Conservation (phyloP, 2,797 vertebrate species). For the Pipistrellus pygmaeus region DNA sequence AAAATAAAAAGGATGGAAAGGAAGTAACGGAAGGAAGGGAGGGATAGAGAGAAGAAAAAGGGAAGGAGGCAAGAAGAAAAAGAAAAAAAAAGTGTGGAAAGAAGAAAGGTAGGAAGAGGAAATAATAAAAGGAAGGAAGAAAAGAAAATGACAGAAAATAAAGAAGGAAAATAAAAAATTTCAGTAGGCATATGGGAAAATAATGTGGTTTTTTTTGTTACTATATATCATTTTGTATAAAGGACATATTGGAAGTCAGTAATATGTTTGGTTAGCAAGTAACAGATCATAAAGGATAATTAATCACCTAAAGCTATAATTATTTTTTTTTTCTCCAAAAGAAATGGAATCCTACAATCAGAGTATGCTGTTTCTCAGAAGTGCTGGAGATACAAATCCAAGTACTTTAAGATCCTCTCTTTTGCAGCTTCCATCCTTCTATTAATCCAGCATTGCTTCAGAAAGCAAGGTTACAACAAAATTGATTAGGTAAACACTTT, state of each 20-base stretch:
- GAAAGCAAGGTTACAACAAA: constrained; percentile 23
- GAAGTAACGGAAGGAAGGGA: not conserved
- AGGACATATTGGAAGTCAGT: not conserved
- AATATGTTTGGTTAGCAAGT: not conserved
- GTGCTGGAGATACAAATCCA: not conserved
- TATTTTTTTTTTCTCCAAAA: not conserved
- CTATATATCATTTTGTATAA: not conserved
- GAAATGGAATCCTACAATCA: not conserved
- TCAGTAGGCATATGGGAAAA: not conserved
- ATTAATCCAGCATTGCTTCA: constrained; percentile 6
- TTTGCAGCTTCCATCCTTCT: not conserved
- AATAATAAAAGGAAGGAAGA: not conserved
- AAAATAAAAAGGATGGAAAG: not conserved
- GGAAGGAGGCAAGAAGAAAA: not conserved
- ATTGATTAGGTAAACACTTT: constrained; percentile 50
- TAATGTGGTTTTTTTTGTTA: not conserved
- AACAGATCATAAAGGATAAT: not conserved
- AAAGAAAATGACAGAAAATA: not conserved
- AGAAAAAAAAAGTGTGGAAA: not conserved
- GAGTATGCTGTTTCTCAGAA: not conserved
- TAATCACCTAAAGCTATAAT: not conserved
- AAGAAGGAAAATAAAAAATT: not conserved
- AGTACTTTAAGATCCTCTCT: not conserved
- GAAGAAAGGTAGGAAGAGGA: not conserved
- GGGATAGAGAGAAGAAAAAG: not conserved